Evolutionary conservation across 2,113 vertebrate species (phyloP), one percentile per base, ranked within the genome.

Genomic region (Taurulus bubalis): DNA sequence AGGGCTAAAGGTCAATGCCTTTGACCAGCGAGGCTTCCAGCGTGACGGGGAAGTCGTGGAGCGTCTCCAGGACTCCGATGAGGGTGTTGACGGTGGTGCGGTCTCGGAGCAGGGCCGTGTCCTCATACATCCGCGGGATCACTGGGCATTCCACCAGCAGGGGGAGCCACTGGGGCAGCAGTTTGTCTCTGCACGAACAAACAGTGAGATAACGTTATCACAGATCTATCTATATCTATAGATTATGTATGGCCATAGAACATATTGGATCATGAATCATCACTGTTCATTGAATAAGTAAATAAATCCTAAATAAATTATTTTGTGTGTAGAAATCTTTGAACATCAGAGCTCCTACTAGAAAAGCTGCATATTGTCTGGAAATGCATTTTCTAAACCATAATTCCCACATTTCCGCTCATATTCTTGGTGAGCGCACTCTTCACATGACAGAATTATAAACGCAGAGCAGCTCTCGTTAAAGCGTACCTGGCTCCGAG

Each of bases 21-120:
- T 98, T 99, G 89, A 97, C 94, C n/a, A 99, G 96, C 0, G 97
- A 98, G 12, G 97, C 95, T 87, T 99, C 98, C 45, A 99, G 92
- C 55, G 96, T 91, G 55, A 99, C 95, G 93, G 94, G 94, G 93
- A 98, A 98, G 76, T 97, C 96, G 11, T 97, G 96, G 56, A 99
- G 79, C 0, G 96, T 96, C 90, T 97, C 96, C 53, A 99, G 94
- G 42, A 98, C 93, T 4, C 93, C 90, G 69, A 97, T 95, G 5
- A 99, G 96, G n/a, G 96, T 91, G 87, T 93, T 96, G 90, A 98
- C 96, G 0, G 95, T 93, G 88, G 95, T 92, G 77, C 86, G 95
- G 93, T 99, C 96, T n/a, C 98, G 94, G 12, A 99, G 95, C 40
- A 98, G 93, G 8, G 98, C 98, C 0, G 90, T 91, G 72, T 99